A percentile compares a stretch with the other conserved stretches of the same genome.
Conservation (phyloP, 2,113 vertebrate genomes). For the Eleginops maclovinus region DNA sequence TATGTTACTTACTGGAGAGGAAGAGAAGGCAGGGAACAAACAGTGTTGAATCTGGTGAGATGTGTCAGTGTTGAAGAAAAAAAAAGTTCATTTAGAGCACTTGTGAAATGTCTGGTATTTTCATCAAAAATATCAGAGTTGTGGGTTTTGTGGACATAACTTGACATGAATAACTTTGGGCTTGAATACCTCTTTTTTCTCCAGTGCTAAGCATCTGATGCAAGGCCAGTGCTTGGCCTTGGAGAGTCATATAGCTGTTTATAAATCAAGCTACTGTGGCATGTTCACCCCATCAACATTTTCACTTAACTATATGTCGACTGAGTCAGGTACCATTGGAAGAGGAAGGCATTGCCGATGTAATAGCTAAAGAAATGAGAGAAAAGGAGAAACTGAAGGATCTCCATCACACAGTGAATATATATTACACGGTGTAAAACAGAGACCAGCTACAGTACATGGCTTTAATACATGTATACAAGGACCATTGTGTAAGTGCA, state of each 20-base stretch:
- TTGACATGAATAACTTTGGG: constrained; percentile 72
- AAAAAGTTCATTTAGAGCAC: constrained; percentile 55
- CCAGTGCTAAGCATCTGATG: constrained; percentile 36
- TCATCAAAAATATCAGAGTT: constrained; percentile 68
- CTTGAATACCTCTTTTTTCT: constrained; percentile 53
- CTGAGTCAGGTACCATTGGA: constrained; percentile 20
- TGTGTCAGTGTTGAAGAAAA: constrained; percentile 42
- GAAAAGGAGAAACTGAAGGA: constrained; percentile 21
- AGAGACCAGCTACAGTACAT: not conserved
- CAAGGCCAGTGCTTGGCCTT: constrained; percentile 66
- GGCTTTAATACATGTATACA: constrained; percentile 28
- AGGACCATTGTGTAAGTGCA: constrained; percentile 2
- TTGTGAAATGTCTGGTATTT: constrained; percentile 65
- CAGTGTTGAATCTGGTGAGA: constrained; percentile 47
- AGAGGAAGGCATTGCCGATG: constrained; percentile 25
- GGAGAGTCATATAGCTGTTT: constrained; percentile 71
- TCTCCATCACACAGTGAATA: constrained; percentile 31
- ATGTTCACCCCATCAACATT: constrained; percentile 53
- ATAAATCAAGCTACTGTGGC: constrained; percentile 45
- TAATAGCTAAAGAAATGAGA: constrained; percentile 12
- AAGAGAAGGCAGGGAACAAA: constrained; percentile 47
- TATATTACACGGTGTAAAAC: constrained; percentile 24
- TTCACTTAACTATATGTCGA: constrained; percentile 36
- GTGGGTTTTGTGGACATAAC: constrained; percentile 65
- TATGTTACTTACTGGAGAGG: constrained; percentile 53